Conservation (phyloP, 2,113 vertebrate species). For the Crotalus helleri region DNA sequence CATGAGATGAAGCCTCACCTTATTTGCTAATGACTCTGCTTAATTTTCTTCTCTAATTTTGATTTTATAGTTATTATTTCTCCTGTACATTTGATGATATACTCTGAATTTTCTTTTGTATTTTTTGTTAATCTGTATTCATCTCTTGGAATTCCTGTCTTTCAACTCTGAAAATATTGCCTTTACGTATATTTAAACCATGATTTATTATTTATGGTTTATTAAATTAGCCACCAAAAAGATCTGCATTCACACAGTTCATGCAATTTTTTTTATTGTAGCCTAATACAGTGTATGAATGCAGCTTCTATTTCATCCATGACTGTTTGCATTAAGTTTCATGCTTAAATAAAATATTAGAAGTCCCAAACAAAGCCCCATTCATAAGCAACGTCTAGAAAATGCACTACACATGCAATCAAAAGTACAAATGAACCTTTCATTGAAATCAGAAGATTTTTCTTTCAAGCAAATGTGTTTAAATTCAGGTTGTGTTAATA, state of each 20-base stretch:
- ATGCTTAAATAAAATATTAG: background rate
- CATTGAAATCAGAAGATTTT: slow-evolving; percentile 5
- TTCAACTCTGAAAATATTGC: background rate
- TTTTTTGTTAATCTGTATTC: background rate
- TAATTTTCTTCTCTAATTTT: background rate
- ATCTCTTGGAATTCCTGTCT: background rate
- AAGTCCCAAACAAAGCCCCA: background rate
- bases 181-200: background rate
- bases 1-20: background rate
- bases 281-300: background rate
- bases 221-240: background rate
- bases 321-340: background rate
- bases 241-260: background rate
- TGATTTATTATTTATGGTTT: background rate
- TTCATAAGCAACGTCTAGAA: background rate
- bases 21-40: background rate
- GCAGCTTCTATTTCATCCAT: background rate
- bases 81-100: background rate
- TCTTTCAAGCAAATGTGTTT: slow-evolving; percentile 5
- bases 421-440: background rate
- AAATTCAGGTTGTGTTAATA: background rate
- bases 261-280: background rate
- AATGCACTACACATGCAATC: background rate
- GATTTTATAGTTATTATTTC: background rate
- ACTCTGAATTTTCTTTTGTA: background rate